Conservation (phyloP, 2,888 invertebrate species). For the Acleris emargana region DNA sequence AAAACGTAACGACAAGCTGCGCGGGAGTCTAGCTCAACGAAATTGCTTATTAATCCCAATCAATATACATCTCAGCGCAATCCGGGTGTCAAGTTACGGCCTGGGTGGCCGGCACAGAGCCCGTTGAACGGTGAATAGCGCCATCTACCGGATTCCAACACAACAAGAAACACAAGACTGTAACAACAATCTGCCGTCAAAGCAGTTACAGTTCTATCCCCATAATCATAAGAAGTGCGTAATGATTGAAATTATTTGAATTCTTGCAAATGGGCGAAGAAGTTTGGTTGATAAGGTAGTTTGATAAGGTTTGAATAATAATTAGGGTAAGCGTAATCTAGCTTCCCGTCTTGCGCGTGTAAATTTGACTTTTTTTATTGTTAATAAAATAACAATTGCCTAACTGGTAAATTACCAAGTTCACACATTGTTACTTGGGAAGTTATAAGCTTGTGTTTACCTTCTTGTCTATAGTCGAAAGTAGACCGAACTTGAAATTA, state of each 20-base stretch:
- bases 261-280: not conserved
- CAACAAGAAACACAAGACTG: not conserved
- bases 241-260: too few relatives aligned
- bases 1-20: too few relatives aligned
- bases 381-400: too few relatives aligned
- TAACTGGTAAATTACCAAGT: too few relatives aligned
- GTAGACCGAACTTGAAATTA: too few relatives aligned
- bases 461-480: too few relatives aligned
- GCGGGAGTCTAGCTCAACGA: slow-evolving; percentile 1
- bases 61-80: slow-evolving; percentile 45
- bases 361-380: not conserved
- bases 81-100: slow-evolving; percentile 71
- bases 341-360: not conserved
- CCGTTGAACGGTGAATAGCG: slow-evolving; percentile 4
- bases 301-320: slow-evolving; percentile 2
- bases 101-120: slow-evolving; percentile 71
- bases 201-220: not conserved
- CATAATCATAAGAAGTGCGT: not conserved
- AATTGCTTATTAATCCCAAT: slow-evolving; percentile 32
- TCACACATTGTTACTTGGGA: too few relatives aligned
- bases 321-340: not conserved
- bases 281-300: not conserved
- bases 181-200: not conserved
- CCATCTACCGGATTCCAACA: slow-evolving; percentile 27
- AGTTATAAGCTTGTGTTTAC: too few relatives aligned